Base-by-base conservation (phyloP, 1,140 invertebrate genomes). In the Monochamus saltuarius region DNA sequence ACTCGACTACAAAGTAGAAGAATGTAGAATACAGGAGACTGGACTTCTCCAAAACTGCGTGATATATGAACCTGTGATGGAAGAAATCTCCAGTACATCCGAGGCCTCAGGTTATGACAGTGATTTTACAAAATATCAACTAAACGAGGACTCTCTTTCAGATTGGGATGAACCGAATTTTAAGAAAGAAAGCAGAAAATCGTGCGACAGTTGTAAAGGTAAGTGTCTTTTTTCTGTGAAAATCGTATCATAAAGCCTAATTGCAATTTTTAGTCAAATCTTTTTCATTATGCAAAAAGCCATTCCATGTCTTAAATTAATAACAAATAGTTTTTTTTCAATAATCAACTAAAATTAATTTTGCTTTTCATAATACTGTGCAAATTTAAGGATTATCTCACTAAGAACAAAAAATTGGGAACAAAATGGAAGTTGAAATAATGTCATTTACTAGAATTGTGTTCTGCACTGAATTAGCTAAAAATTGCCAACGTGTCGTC, bases 51-150 rank as follows among this genome's bases (percentile, higher is more conserved):
- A 67, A 62, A 42, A 56, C 16, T 73, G 71, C 55, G 64, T 73
- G 16, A 61, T 67, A 45, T 65, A 66, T 50, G 61, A 66, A 51
- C 61, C 69, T 29, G 63, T 65, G 52, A 74, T 74, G 72, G 67
- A 73, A 43, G 50, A 61, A 19, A 62, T 62, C 17, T 60, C 65
- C 35, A 64, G 61, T 47, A 61, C 58, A 38, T 69, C 68, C 17
- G 71, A 70, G 50, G 52, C 53, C 17, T 71, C 66, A 22, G 65
- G 60, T 45, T 58, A 62, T 10, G 62, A 67, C 35, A 56, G 53
- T 46, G 66, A 65, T 35, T 52, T 42, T 50, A 36, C 38, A 37
- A 64, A 61, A 54, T 62, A 57, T 43, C 51, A 60, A 35, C 45
- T 39, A 10, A 64, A 62, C 34, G 45, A 54, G 34, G 57, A 47